These are phyloP conservation scores for Sebastes fasciatus DNA, from an alignment of 2,113 vertebrate genomes.

Conservation along the genomic window DNA sequence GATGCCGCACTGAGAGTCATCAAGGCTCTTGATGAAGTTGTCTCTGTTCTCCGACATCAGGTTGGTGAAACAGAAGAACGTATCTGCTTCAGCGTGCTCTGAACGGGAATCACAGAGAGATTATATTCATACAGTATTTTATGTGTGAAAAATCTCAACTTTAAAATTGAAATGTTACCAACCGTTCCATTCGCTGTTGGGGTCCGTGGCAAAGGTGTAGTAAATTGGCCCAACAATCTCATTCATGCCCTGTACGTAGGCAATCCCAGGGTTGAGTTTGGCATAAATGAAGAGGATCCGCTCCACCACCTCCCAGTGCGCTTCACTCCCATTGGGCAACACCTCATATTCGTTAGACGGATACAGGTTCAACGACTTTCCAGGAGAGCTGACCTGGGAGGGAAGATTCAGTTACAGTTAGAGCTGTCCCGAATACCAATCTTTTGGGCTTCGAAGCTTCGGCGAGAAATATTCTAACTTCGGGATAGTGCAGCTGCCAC, in stretches of 20 bases:
- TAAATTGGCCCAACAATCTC: conserved; percentile 98
- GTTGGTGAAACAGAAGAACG: conserved; percentile 98
- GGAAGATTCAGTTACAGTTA: not conserved
- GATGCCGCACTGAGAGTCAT: conserved; percentile 97
- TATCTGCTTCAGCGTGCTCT: conserved; percentile 98
- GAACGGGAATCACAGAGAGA: not conserved
- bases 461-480: no score
- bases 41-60: conserved; percentile 98
- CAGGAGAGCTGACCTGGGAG: conserved; percentile 93
- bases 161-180: rapidly evolving
- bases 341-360: conserved; percentile 91
- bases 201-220: conserved; percentile 97
- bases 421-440: no score
- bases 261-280: conserved; percentile 98
- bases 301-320: conserved; percentile 99
- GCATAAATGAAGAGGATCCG: conserved; percentile 98
- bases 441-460: no score
- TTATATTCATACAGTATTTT: not conserved
- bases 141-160: not conserved
- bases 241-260: conserved; percentile 99
- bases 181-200: conserved; percentile 95
- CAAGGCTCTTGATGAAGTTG: conserved; percentile 99
- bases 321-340: conserved; percentile 92
- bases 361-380: conserved; percentile 84
- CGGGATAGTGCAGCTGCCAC: no score